Conservation (phyloP, 2,113 vertebrate species). For the Mormoops blainvillei region DNA sequence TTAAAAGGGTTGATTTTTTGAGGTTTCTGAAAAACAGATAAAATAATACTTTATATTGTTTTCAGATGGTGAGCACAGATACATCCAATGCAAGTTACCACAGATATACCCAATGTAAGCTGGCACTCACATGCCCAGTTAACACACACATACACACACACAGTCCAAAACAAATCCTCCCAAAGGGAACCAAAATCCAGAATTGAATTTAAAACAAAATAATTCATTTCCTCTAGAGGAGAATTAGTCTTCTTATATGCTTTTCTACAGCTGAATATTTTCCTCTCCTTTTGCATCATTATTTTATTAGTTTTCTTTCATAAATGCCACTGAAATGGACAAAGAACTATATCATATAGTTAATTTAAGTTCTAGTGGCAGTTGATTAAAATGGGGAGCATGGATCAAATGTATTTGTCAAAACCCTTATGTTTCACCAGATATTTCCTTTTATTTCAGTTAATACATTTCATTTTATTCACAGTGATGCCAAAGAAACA, state of each 20-base stretch:
- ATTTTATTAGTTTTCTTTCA: constrained; percentile 33
- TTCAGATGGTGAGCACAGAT: constrained; percentile 54
- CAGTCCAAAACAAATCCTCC: neutral
- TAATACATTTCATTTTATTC: constrained; percentile 72
- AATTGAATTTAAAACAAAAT: constrained; percentile 13
- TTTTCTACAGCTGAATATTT: neutral
- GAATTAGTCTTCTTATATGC: neutral
- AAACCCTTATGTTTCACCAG: constrained; percentile 42
- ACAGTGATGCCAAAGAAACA: constrained; percentile 42
- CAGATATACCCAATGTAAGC: neutral
- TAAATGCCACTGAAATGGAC: constrained; percentile 23
- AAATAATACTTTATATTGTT: constrained; percentile 72
- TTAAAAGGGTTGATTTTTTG: constrained; percentile 62
- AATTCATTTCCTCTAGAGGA: neutral
- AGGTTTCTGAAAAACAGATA: constrained; percentile 73
- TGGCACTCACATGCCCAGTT: neutral
- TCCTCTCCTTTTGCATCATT: neutral
- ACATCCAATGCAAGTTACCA: neutral
- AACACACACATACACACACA: neutral
- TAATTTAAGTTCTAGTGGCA: neutral
- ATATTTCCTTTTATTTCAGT: constrained; percentile 66
- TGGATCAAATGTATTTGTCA: neutral
- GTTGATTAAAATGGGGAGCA: constrained; percentile 38
- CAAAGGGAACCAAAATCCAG: neutral
- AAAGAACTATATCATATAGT: neutral